Base-by-base conservation (phyloP, 2,113 vertebrate species). In the Myxocyprinus asiaticus region DNA sequence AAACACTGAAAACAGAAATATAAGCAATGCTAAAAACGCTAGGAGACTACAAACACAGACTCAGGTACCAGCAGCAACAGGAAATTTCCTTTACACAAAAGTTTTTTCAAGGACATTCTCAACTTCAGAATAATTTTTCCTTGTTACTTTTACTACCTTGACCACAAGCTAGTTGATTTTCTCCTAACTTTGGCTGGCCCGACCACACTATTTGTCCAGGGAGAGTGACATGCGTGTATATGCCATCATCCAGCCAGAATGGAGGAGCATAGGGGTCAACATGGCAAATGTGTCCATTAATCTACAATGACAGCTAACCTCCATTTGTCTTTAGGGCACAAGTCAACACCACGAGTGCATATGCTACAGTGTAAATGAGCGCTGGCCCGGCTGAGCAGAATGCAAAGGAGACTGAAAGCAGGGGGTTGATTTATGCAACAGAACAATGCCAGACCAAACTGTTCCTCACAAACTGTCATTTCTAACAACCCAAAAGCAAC, bases 271-370 rank as follows among this genome's bases (percentile, higher is more conserved):
- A 85, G 89, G 89, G 89, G 90, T 90, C 90, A 87, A 82, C 78
- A 70, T 83, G 76, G 84, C 85, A 87, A 88, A 91, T 90, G 86
- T 85, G 86, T 87, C 76, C 82, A 89, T 91, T 89, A 87, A 89
- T 92, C 88, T 86, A 58, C 84, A 82, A 83, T 88, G 89, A 83
- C 88, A 90, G 87, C 78, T 88, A 88, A 88, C 86, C 87, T 89
- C 87, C 81, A 83, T 74, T 22, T 22, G 66, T 87, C 77, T 68
- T 75, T 58, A 82, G 66, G 81, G 81, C 73, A 80, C 55, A 68
- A 86, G 79, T 67, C 73, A 67, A 69, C 71, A 74, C 71, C 42
- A 47, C 50, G 78, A 58, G 68, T 58, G 69, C 74, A 81, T 81
- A 61, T 58, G 43, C 63, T 47, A 79, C 58, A 71, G 59, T 61